phyloP scores from a whole-genome alignment of 2,797 vertebrate genomes.

The Anguilla pacifica region DNA sequence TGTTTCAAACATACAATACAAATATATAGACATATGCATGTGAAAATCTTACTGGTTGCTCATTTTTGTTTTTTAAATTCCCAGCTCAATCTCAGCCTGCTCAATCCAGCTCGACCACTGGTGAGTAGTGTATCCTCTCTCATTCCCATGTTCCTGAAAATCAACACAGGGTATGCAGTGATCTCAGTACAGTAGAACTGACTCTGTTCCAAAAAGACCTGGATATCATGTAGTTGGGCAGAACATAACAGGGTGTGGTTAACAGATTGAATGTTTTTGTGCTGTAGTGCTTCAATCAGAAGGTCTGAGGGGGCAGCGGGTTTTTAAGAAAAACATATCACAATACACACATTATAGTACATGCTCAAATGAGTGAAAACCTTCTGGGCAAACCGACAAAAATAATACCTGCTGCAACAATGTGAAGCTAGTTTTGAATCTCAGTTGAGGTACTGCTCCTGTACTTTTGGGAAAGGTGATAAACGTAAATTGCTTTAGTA shows the following conservation, averaged over 20 bases:
- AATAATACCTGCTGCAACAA: neutral
- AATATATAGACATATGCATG: neutral
- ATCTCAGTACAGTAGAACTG: neutral
- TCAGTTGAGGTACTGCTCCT: neutral
- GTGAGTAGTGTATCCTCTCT: neutral
- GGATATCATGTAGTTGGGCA: neutral
- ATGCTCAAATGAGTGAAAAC: neutral
- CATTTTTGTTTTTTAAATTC: conserved; percentile 1
- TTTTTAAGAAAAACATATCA: neutral
- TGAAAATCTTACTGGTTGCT: neutral
- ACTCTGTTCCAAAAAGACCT: neutral
- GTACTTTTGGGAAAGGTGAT: neutral
- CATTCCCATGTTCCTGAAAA: neutral
- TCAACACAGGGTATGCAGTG: neutral
- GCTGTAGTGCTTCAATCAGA: neutral
- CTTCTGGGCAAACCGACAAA: neutral
- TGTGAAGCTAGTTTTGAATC: neutral
- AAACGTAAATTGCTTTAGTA: neutral
- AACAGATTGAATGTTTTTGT: neutral
- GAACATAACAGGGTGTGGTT: neutral
- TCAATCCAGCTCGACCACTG: neutral
- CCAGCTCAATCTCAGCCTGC: neutral
- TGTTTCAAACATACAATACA: neutral
- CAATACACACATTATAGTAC: neutral
- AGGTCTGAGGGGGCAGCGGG: neutral